Evolutionary conservation across 2,113 vertebrate species (phyloP).

Genomic region (Rhizomys pruinosus): DNA sequence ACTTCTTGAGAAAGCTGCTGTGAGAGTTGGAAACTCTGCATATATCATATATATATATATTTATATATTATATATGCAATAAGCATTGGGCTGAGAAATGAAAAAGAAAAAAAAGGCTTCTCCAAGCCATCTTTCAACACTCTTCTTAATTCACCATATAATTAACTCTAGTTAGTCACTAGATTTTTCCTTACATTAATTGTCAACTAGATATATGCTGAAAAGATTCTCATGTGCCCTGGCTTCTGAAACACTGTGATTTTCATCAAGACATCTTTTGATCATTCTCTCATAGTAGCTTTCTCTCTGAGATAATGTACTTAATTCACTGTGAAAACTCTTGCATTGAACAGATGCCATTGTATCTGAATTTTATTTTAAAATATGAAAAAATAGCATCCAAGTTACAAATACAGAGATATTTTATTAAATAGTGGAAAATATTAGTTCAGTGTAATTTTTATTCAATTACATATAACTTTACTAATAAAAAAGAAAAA

Average conservation of each 20-base stretch:
- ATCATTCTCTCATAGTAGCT: not conserved
- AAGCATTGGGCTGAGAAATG: no score
- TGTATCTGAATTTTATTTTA: not conserved
- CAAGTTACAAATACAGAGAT: not conserved
- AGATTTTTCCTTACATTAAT: not conserved
- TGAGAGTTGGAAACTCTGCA: no score
- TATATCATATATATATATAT: no score
- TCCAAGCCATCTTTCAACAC: no score
- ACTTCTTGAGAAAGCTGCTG: no score
- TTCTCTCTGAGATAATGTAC: not conserved
- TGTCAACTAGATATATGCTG: not conserved
- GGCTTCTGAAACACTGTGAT: not conserved
- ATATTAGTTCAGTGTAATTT: not conserved
- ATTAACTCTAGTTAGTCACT: not conserved
- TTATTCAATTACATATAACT: not conserved
- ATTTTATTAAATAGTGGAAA: not conserved
- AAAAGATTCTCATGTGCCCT: not conserved
- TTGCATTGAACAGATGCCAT: not conserved
- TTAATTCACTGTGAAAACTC: not conserved
- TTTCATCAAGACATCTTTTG: not conserved
- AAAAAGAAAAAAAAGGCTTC: no score
- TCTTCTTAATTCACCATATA: not conserved
- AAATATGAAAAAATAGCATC: not conserved
- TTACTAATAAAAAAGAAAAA: no score
- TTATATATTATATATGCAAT: no score